These are phyloP conservation scores for Cydia amplana DNA, from an alignment of 1,140 invertebrate species.

Conservation along the genomic window DNA sequence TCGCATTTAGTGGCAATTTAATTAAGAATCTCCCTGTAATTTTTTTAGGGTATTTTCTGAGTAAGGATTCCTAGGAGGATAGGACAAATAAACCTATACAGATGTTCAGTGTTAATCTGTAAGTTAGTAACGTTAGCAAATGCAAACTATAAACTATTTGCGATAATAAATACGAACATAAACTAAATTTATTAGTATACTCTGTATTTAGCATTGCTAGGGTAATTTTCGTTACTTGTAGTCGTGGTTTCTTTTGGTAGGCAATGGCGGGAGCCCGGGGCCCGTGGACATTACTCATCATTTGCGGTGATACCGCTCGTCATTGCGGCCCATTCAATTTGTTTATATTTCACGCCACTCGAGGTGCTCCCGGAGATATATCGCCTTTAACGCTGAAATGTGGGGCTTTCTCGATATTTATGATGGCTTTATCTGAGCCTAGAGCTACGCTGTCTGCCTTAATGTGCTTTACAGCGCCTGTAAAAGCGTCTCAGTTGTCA, in stretches of 20 bases:
- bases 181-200: slow-evolving; percentile 19
- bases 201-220: slow-evolving; percentile 6
- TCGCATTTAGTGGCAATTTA: too few species aligned
- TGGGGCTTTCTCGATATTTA: slow-evolving; percentile 66
- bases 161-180: slow-evolving; percentile 24
- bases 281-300: slow-evolving; percentile 65
- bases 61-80: too few species aligned
- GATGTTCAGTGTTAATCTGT: not conserved
- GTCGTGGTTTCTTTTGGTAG: not conserved
- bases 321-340: slow-evolving; percentile 73
- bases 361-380: slow-evolving; percentile 64
- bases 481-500: slow-evolving; percentile 42
- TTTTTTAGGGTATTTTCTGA: too few species aligned
- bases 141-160: slow-evolving; percentile 11
- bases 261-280: not conserved
- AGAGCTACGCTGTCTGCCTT: slow-evolving; percentile 46
- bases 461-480: slow-evolving; percentile 56
- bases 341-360: slow-evolving; percentile 75
- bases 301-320: slow-evolving; percentile 65
- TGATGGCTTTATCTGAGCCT: slow-evolving; percentile 55
- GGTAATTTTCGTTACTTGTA: slow-evolving; percentile 8
- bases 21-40: too few species aligned
- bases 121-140: slow-evolving; percentile 15
- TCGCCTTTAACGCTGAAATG: slow-evolving; percentile 67
- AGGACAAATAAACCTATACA: not conserved